A percentile compares a stretch with the other conserved stretches of the same genome.
Conservation (phyloP, 2,797 vertebrate genomes). For the Helicolenus hilgendorfi region DNA sequence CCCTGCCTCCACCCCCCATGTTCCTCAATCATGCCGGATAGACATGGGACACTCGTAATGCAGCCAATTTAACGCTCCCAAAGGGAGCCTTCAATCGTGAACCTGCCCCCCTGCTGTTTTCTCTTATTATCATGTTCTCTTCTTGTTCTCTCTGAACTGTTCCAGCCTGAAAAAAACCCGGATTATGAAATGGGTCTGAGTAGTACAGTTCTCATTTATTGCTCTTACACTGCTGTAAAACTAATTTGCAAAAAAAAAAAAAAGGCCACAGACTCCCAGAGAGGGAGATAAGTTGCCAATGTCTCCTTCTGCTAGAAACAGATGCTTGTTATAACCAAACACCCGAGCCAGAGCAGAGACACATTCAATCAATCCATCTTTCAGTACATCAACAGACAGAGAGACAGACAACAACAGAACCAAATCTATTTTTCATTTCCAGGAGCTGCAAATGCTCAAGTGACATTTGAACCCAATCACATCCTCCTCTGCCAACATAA, state of each 20-base stretch:
- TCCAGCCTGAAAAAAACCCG: not conserved
- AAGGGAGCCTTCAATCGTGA: not conserved
- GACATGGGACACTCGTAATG: not conserved
- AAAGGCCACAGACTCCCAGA: not conserved
- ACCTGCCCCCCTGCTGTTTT: not conserved
- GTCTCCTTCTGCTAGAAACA: not conserved
- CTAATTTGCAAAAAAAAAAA: not conserved
- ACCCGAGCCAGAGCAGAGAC: not conserved
- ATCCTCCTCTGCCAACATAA: conserved; percentile 5
- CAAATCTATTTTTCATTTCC: not conserved
- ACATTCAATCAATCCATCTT: not conserved
- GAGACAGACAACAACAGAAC: not conserved
- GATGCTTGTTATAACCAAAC: not conserved
- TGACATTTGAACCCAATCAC: conserved; percentile 22
- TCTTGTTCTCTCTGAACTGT: not conserved
- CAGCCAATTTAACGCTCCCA: not conserved
- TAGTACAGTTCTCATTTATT: not conserved
- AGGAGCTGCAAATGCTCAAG: not conserved
- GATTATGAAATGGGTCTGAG: not conserved
- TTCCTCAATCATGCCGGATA: not conserved
- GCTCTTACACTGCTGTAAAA: not conserved
- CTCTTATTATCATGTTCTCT: not conserved
- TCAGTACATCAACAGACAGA: not conserved
- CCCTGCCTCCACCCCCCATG: not conserved
- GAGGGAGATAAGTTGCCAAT: not conserved